Evolutionary conservation across 2,113 vertebrate species (phyloP), one percentile per base, ranked within the genome.

Genomic region (Podilymbus podiceps): DNA sequence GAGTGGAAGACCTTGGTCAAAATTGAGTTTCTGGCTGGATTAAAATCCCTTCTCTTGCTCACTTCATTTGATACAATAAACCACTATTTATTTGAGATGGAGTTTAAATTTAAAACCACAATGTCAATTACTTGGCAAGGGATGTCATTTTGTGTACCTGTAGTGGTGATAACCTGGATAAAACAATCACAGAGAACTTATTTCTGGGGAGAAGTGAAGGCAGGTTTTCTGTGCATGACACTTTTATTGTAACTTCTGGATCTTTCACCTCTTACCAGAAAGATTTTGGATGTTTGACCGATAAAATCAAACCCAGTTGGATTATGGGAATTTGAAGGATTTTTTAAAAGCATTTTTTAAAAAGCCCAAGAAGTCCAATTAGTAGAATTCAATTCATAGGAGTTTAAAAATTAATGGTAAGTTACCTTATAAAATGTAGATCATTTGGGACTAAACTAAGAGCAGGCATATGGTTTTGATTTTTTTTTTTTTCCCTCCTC

Each of bases 351-450:
- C 21, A 59, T 79, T 59, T 88, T 44, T 27, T 31, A n/a, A 89
- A 89, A 76, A 81, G 35, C 27, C 72, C 68, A 89, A 88, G 62
- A 95, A 95, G 68, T 96, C 92, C 94, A 96, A 76, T 97, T 97
- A 97, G 95, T 91, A 90, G 53, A 94, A 77, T 87, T 68, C 56
- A 89, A 44, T 74, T 96, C 93, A 47, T 86, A 42, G 69, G 55
- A 76, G 86, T 78, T 96, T 95, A 95, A 90, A 94, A 88, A 85
- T 96, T 85, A 90, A 95, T 94, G 33, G 50, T 81, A 95, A 90
- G 69, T 85, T 95, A 84, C 67, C 44, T 75, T 89, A 46, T 96
- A 82, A 97, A 95, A 94, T 91, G 95, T 91, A 86, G 84, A 90
- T 95, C 89, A 42, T 92, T 95, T 88, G 93, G 95, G 85, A 96